Base-by-base conservation (phyloP, 2,797 vertebrate genomes). In the Gymnoscopelus microlampas region DNA sequence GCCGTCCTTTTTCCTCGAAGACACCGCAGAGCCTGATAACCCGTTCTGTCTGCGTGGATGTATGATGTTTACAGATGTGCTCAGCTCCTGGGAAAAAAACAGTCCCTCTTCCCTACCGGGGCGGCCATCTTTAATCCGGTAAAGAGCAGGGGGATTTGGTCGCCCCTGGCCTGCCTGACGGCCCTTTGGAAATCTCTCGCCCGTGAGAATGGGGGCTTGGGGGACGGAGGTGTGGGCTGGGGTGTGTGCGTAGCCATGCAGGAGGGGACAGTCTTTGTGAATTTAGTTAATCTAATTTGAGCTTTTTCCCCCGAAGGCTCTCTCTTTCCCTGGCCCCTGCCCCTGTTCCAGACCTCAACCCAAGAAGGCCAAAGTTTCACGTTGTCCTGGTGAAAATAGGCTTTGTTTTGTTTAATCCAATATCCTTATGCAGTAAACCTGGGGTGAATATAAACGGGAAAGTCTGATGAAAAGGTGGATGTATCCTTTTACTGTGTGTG, bases 211-310 rank as follows among this genome's bases (percentile, higher is more conserved):
- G 85, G 86, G 86, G 88, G 77, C 63, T 76, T 68, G 77, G 29
- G 50, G 86, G 83, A 70, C 74, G 78, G 80, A 87, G 87, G 89
- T 90, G 83, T 87, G 83, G 84, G 85, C 71, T 54, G 77, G 87
- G 86, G 77, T 90, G 80, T 88, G 82, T 86, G 24, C 9, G 87
- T 84, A 85, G 77, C 86, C 74, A 77, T 89, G 87, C 81, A 86
- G 89, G 83, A 86, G 89, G 84, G 89, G 83, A 85, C 81, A 82
- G 85, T 91, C 90, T 93, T 93, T 93, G 90, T 93, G 88, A 92
- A 91, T 91, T 89, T 90, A 83, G 76, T 85, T 92, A 93, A 92
- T 93, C 90, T 92, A 92, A 93, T 93, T 93, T 93, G 88, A 91
- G 86, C 82, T 87, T 72, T 89, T 83, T 85, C 74, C 83, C 84